Percentiles rank a stretch among this genome's conserved stretches.
Conservation (phyloP, 1,140 invertebrate genomes). For the Pseudomyrmex dendroicus region DNA sequence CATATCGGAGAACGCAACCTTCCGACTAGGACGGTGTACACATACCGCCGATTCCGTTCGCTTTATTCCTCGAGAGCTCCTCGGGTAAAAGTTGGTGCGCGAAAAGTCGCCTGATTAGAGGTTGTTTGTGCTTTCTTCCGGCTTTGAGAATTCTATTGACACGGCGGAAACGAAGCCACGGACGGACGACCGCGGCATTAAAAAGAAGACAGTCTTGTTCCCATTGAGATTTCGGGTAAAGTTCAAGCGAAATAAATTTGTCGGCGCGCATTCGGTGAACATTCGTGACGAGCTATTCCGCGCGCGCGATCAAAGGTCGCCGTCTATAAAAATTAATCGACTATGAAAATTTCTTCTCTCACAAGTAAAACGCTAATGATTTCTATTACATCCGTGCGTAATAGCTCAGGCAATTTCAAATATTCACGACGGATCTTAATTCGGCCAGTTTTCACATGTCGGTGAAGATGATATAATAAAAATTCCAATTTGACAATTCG, state of each 20-base stretch:
- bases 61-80: slow-evolving; percentile 16
- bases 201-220: not conserved
- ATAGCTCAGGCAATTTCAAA: no score
- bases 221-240: not conserved
- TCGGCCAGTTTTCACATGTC: no score
- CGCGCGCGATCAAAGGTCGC: not conserved
- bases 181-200: not conserved
- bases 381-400: no score
- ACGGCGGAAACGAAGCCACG: slow-evolving; percentile 20
- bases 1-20: slow-evolving; percentile 5
- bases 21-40: not conserved
- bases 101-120: slow-evolving; percentile 74
- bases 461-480: no score
- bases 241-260: not conserved
- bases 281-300: not conserved
- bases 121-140: slow-evolving; percentile 72
- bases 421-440: no score
- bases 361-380: no score
- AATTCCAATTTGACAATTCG: no score
- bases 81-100: slow-evolving; percentile 68
- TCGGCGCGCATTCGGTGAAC: not conserved
- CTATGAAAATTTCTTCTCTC: no score
- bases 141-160: slow-evolving; percentile 54
- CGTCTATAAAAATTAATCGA: not conserved
- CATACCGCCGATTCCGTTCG: not conserved